Percentiles rank a stretch among this genome's conserved stretches.
These are phyloP conservation scores for Harpagoxenus sublaevis DNA, from an alignment of 2,888 invertebrate species.

Conservation along the genomic window DNA sequence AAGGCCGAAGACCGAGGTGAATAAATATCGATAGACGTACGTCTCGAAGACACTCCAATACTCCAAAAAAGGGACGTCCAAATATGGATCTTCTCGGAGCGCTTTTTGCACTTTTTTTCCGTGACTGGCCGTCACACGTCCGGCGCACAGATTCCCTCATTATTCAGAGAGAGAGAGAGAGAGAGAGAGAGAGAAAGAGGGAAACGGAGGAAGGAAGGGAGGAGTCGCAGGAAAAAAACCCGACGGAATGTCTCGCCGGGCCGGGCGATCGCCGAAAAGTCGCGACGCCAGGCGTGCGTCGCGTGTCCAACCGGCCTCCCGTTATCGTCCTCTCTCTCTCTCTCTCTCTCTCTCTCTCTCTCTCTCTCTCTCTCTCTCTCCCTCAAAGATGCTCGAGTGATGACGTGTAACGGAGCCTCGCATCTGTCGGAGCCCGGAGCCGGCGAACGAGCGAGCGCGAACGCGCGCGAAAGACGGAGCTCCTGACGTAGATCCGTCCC, in stretches of 20 bases:
- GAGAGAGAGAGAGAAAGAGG: too few species aligned
- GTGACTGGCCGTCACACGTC: neutral
- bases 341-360: too few species aligned
- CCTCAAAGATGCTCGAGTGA: slow-evolving; percentile 61
- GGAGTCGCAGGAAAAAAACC: neutral
- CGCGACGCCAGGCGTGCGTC: neutral
- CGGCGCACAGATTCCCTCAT: neutral
- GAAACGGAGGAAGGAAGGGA: too few species aligned
- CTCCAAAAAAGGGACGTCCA: neutral
- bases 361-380: too few species aligned
- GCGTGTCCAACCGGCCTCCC: neutral
- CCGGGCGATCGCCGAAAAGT: neutral
- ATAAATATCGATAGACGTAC: neutral
- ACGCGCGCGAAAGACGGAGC: too few species aligned
- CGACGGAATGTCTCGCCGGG: neutral
- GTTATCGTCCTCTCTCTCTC: neutral
- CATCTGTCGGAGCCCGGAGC: slow-evolving; percentile 68
- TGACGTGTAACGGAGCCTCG: slow-evolving; percentile 77
- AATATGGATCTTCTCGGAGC: neutral
- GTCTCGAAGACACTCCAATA: neutral
- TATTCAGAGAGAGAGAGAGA: too few species aligned
- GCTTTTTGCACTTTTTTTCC: neutral
- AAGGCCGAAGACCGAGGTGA: neutral
- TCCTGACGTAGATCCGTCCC: too few species aligned
- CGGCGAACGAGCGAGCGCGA: neutral